A percentile compares a stretch with the other conserved stretches of the same genome.
phyloP scores from a whole-genome alignment of 2,113 vertebrate genomes.

The Xenus cinereus region DNA sequence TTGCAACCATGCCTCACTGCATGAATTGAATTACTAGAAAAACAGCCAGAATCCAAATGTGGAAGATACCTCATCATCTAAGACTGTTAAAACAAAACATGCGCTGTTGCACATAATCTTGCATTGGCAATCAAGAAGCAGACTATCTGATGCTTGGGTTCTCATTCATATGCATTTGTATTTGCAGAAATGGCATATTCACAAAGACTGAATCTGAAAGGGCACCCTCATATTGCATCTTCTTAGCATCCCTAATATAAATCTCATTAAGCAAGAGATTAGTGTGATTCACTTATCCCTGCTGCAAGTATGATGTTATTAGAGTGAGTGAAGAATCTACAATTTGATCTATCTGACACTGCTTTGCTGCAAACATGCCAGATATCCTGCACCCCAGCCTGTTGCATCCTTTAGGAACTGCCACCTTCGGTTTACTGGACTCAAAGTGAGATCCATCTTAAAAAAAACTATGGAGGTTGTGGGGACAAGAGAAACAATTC shows the following conservation, averaged over 20 bases:
- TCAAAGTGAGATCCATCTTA: background rate
- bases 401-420: background rate
- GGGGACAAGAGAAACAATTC: background rate
- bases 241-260: background rate
- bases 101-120: background rate
- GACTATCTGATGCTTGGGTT: background rate
- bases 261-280: background rate
- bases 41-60: background rate
- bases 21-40: conserved; percentile 11
- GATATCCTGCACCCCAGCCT: background rate
- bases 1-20: conserved; percentile 26
- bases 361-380: background rate
- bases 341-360: background rate
- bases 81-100: background rate
- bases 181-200: background rate
- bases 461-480: background rate
- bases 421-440: background rate
- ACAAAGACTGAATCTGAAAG: background rate
- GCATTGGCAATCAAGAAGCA: background rate
- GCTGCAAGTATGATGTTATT: background rate
- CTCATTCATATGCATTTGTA: background rate
- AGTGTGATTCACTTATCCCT: background rate
- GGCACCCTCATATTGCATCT: background rate
- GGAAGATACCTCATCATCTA: background rate
- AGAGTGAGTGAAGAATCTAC: background rate